phyloP scores from a whole-genome alignment of 2,113 vertebrate species.

The Tylochromis polylepis region DNA sequence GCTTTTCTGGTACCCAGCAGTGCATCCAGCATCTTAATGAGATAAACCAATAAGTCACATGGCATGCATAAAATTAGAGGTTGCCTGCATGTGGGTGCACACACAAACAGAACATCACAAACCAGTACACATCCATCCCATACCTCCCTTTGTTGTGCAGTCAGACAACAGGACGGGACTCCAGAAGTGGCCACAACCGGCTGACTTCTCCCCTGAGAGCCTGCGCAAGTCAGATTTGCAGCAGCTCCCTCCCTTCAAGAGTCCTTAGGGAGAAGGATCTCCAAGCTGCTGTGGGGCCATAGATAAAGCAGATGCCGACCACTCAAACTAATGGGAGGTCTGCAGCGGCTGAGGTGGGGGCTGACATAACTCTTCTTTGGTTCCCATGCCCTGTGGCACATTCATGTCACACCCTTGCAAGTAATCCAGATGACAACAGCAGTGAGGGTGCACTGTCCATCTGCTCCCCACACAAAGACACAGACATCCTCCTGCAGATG shows the following conservation, averaged over 20 bases:
- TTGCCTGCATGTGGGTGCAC: background rate
- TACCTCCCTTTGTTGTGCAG: conserved; percentile 41
- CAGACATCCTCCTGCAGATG: background rate
- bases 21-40: conserved; percentile 46
- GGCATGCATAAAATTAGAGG: conserved; percentile 21
- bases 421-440: conserved; percentile 45
- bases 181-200: conserved; percentile 37
- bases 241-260: background rate
- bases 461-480: conserved; percentile 60
- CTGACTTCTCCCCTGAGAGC: conserved; percentile 48
- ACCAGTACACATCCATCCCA: conserved; percentile 22
- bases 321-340: conserved; percentile 48
- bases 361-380: conserved; percentile 46
- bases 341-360: background rate
- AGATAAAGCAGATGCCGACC: conserved; percentile 61
- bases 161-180: conserved; percentile 53
- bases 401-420: conserved; percentile 60
- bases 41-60: conserved; percentile 42
- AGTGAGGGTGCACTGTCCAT: conserved; percentile 62
- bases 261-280: conserved; percentile 49
- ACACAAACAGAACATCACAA: background rate
- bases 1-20: background rate
- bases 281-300: conserved; percentile 47
- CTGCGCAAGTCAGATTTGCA: conserved; percentile 33
- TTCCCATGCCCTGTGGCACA: conserved; percentile 71